Conservation (phyloP, 1,140 invertebrate species). For the Zaprionus africanus region DNA sequence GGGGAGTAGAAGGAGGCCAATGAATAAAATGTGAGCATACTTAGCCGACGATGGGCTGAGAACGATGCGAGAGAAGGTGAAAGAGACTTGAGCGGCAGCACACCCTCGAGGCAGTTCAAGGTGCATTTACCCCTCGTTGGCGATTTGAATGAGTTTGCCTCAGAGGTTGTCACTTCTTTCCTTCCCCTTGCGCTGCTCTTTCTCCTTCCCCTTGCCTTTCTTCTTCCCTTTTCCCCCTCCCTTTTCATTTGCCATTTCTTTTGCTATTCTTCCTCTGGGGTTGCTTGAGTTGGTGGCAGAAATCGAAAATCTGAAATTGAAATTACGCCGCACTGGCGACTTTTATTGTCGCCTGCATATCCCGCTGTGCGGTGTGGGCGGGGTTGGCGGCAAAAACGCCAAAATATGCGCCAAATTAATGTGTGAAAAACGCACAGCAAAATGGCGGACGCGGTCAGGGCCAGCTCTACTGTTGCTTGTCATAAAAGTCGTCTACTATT, state of each 20-base stretch:
- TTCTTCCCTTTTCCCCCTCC: too few relatives aligned
- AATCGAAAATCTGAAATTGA: slow-evolving; percentile 70
- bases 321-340: slow-evolving; percentile 67
- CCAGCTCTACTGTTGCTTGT: slow-evolving; percentile 12
- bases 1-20: slow-evolving; percentile 22
- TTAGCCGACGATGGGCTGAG: slow-evolving; percentile 46
- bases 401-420: slow-evolving; percentile 58
- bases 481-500: slow-evolving; percentile 75
- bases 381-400: background rate
- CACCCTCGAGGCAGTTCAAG: slow-evolving; percentile 48
- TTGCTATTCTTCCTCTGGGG: slow-evolving; percentile 3
- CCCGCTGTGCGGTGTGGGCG: slow-evolving; percentile 22
- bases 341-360: slow-evolving; percentile 64
- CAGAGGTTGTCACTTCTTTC: background rate
- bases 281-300: slow-evolving; percentile 11
- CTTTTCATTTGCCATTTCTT: slow-evolving; percentile 30
- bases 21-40: slow-evolving; percentile 69
- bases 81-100: background rate
- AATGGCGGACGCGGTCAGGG: slow-evolving; percentile 30
- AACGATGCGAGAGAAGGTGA: slow-evolving; percentile 58
- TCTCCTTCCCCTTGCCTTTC: background rate
- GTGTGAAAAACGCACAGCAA: slow-evolving; percentile 64
- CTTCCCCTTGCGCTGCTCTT: background rate
- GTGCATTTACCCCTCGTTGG: slow-evolving; percentile 60
- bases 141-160: slow-evolving; percentile 49